Conservation (phyloP, 92 coral and sea anemone species). For the Parazoanthus darwini region DNA sequence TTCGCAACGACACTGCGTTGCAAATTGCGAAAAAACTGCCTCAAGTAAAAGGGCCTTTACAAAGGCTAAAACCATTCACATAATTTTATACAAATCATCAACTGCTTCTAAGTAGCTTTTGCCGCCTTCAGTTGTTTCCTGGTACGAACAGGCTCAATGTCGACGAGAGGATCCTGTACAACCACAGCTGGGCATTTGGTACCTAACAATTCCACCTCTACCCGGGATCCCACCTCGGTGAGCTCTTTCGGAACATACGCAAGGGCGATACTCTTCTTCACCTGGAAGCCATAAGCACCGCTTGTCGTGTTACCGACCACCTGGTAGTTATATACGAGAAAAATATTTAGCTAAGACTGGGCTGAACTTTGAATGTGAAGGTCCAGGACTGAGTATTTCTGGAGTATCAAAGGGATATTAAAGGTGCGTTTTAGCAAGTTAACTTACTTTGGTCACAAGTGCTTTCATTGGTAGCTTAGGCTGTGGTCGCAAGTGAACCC, state of each 20-base stretch:
- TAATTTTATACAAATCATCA: no score
- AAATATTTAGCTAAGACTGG: not conserved
- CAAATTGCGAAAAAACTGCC: no score
- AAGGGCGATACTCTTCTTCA: slow-evolving; percentile 77
- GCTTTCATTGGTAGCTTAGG: no score
- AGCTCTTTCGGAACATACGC: slow-evolving; percentile 91
- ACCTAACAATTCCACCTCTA: slow-evolving; percentile 91
- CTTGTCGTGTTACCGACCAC: slow-evolving; percentile 95
- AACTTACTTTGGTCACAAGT: no score
- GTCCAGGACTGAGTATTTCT: no score
- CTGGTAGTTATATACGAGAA: slow-evolving; percentile 41
- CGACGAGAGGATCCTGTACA: slow-evolving; percentile 92
- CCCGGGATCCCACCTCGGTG: slow-evolving; percentile 83
- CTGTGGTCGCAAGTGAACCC: no score
- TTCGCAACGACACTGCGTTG: no score
- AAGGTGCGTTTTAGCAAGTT: no score
- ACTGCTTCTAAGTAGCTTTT: slow-evolving; percentile 34
- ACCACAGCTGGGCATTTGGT: slow-evolving; percentile 82
- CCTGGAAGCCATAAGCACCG: slow-evolving; percentile 90
- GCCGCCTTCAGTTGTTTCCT: slow-evolving; percentile 68
- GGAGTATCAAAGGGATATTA: no score
- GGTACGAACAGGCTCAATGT: slow-evolving; percentile 85
- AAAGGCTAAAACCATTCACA: no score
- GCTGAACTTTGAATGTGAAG: no score
- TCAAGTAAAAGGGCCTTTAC: no score